These are phyloP conservation scores for Syngnathus floridae DNA, from an alignment of 2,113 vertebrate species.

Conservation along the genomic window DNA sequence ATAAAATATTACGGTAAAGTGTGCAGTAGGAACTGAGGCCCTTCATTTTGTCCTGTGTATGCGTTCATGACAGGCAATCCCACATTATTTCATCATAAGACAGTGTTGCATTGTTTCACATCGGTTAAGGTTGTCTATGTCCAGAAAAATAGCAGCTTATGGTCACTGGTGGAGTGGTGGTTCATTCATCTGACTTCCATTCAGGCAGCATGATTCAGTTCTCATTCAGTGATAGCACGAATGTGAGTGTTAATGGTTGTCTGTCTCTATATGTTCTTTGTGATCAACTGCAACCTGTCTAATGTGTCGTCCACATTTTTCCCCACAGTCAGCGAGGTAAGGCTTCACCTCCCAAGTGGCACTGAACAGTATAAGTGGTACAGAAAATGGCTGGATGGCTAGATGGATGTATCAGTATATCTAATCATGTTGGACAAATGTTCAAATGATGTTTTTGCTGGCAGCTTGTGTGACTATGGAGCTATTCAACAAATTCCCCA, in stretches of 20 bases:
- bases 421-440: background rate
- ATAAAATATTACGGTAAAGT: background rate
- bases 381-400: background rate
- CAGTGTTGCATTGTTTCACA: background rate
- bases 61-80: too few species aligned
- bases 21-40: too few species aligned
- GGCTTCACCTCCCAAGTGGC: background rate
- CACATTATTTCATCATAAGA: background rate
- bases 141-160: background rate
- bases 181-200: background rate
- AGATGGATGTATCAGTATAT: background rate
- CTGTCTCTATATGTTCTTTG: background rate
- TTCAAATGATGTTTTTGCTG: background rate
- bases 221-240: background rate
- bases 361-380: background rate
- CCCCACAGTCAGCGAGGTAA: background rate
- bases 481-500: background rate
- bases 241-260: background rate
- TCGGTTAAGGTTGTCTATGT: background rate
- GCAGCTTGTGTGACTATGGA: background rate
- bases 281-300: background rate
- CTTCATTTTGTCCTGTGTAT: too few species aligned
- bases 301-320: background rate
- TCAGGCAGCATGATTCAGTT: background rate
- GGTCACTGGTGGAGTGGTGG: background rate